These are phyloP conservation scores for Lethrus apterus DNA, from an alignment of 1,140 invertebrate species.

Conservation along the genomic window DNA sequence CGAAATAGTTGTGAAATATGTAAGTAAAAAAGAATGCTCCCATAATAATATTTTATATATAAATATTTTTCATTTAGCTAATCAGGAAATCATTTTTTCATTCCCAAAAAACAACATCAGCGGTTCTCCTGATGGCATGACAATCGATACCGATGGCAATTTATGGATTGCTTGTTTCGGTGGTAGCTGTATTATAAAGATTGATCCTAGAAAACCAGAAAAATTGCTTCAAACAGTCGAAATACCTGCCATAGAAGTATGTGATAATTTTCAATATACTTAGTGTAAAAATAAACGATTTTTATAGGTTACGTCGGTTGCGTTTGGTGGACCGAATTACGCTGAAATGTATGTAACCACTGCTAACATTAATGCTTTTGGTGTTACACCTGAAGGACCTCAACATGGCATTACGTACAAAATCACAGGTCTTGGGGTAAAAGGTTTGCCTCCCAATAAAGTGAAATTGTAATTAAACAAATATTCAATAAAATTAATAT, in stretches of 20 bases:
- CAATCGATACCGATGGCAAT: constrained; percentile 55
- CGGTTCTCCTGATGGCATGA: constrained; percentile 57
- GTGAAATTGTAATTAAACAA: constrained; percentile 1
- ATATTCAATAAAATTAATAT: too few relatives aligned
- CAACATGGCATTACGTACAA: constrained; percentile 55
- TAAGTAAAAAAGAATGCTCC: constrained; percentile 41
- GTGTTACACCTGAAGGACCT: constrained; percentile 45
- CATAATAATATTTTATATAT: background rate
- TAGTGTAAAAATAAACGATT: background rate
- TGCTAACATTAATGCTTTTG: constrained; percentile 24
- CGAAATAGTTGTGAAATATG: constrained; percentile 54
- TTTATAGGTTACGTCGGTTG: constrained; percentile 47
- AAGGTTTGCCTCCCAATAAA: constrained; percentile 37
- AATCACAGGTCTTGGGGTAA: constrained; percentile 55
- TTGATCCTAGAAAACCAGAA: constrained; percentile 33
- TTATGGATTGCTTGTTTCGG: constrained; percentile 54
- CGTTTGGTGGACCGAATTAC: constrained; percentile 52
- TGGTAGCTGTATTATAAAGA: constrained; percentile 29
- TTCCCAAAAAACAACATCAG: constrained; percentile 21
- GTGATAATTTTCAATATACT: background rate
- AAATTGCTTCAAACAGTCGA: constrained; percentile 23
- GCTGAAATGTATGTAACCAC: constrained; percentile 48
- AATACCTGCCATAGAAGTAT: constrained; percentile 24
- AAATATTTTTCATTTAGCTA: constrained; percentile 19
- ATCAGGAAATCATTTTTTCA: constrained; percentile 25